Conservation (phyloP, 2,113 vertebrate genomes). For the Pangasianodon gigas region DNA sequence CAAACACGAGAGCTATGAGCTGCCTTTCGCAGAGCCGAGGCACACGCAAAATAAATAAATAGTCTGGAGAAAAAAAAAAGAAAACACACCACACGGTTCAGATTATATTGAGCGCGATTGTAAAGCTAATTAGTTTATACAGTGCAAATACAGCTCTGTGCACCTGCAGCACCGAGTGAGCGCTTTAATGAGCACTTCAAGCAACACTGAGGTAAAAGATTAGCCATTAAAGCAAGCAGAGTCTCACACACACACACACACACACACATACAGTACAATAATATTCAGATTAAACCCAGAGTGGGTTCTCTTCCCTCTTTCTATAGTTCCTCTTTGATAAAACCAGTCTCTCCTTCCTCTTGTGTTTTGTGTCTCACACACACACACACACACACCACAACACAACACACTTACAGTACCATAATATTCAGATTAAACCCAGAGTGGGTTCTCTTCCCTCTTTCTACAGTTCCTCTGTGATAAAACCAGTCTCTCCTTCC, state of each 20-base stretch:
- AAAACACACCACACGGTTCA: background rate
- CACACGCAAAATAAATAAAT: background rate
- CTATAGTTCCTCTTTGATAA: background rate
- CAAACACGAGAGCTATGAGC: background rate
- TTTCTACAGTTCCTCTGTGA: background rate
- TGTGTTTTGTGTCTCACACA: no score
- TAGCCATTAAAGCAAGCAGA: conserved; percentile 13
- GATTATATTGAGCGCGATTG: conserved; percentile 1
- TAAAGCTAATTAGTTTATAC: conserved; percentile 19
- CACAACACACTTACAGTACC: background rate
- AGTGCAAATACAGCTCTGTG: conserved; percentile 6
- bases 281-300: background rate
- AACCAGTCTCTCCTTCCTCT: background rate
- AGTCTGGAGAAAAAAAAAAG: background rate
- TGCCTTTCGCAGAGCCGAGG: background rate
- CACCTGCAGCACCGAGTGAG: conserved; percentile 12
- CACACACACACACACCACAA: background rate
- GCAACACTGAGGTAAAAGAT: background rate
- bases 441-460: background rate
- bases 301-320: background rate
- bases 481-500: background rate
- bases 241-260: background rate
- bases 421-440: background rate
- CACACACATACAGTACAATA: background rate
- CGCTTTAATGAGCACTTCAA: conserved; percentile 17